These are phyloP conservation scores for Bovichtus variegatus DNA, from an alignment of 2,797 vertebrate genomes.

Conservation along the genomic window DNA sequence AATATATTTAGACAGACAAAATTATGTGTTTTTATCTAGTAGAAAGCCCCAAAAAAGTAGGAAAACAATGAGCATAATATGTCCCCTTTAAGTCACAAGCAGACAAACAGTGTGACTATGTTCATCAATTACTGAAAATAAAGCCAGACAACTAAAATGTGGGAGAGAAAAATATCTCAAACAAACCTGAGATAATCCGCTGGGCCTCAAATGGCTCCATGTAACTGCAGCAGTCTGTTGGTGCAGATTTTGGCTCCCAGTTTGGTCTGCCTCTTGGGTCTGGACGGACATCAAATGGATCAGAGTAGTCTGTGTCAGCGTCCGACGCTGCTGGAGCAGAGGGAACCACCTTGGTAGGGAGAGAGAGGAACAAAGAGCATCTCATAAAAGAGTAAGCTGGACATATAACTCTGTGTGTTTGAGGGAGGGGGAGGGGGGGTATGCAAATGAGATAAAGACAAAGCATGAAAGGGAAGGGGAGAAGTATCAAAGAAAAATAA, in stretches of 20 bases:
- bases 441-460: background rate
- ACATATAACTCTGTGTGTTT: conserved; percentile 4
- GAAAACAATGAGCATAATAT: too few species aligned
- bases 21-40: too few species aligned
- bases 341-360: conserved; percentile 75
- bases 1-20: too few species aligned
- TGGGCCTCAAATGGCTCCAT: conserved; percentile 91
- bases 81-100: background rate
- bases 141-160: background rate
- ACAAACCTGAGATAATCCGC: conserved; percentile 83
- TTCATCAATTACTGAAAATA: background rate
- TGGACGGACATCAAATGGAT: conserved; percentile 90
- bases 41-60: too few species aligned
- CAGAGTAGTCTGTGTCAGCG: conserved; percentile 87
- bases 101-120: background rate
- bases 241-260: conserved; percentile 74
- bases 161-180: background rate
- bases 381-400: background rate
- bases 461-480: background rate
- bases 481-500: background rate
- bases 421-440: background rate
- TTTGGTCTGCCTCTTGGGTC: conserved; percentile 56
- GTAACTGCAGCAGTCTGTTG: conserved; percentile 86
- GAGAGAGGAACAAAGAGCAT: background rate
- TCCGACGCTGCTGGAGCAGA: conserved; percentile 69